These are phyloP conservation scores for Nixonia krombeini DNA, from an alignment of 1,140 invertebrate genomes.

Conservation along the genomic window DNA sequence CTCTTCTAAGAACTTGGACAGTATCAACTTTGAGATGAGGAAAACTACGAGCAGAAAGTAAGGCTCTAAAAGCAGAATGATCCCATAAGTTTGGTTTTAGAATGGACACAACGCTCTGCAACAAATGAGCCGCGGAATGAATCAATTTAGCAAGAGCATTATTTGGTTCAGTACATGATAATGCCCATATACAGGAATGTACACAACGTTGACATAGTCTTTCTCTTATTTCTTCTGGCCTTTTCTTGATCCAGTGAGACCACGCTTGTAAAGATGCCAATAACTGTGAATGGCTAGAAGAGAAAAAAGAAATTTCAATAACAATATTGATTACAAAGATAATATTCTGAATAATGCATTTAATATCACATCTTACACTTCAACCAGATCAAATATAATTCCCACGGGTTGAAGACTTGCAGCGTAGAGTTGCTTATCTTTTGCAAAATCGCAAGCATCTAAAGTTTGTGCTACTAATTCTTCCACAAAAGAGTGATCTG, in stretches of 20 bases:
- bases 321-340: too few species aligned
- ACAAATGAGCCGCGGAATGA: constrained; percentile 75
- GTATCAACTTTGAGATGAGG: constrained; percentile 68
- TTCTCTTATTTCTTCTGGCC: constrained; percentile 59
- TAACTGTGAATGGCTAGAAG: constrained; percentile 77
- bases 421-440: constrained; percentile 57
- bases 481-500: constrained; percentile 52
- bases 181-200: constrained; percentile 58
- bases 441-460: constrained; percentile 64
- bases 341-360: constrained; percentile 6
- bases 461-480: constrained; percentile 60
- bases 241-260: constrained; percentile 75
- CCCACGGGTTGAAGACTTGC: constrained; percentile 58
- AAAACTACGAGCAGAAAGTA: constrained; percentile 67
- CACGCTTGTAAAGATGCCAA: constrained; percentile 79
- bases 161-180: constrained; percentile 42
- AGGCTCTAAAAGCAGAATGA: constrained; percentile 66
- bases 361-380: too few species aligned
- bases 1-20: constrained; percentile 59
- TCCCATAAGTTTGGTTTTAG: constrained; percentile 74
- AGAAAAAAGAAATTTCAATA: neutral
- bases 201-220: constrained; percentile 58
- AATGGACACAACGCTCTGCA: constrained; percentile 74
- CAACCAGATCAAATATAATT: constrained; percentile 62
- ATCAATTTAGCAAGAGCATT: constrained; percentile 70